phyloP scores from a whole-genome alignment of 2,797 vertebrate genomes.

The Rallus crepitans region DNA sequence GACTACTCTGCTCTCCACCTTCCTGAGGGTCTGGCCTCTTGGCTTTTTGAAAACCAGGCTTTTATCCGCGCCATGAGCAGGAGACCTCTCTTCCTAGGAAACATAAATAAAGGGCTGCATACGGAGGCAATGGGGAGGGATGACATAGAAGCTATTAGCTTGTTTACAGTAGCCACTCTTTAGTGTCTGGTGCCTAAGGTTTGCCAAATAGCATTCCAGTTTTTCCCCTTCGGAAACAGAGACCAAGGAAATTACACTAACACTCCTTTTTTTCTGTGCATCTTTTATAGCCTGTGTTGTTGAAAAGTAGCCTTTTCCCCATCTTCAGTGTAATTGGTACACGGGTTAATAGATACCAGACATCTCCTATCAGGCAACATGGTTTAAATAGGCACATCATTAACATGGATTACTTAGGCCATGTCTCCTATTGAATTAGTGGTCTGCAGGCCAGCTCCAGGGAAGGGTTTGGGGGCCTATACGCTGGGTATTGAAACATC shows the following conservation, averaged over 20 bases:
- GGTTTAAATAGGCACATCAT: constrained; percentile 61
- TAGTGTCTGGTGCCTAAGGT: not conserved
- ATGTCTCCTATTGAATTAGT: constrained; percentile 56
- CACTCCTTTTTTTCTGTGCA: not conserved
- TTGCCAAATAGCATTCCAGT: not conserved
- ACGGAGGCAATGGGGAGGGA: not conserved
- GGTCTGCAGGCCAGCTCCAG: constrained; percentile 42
- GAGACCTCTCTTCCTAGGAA: not conserved
- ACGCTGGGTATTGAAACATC: not conserved
- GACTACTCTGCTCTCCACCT: not conserved
- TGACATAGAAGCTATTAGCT: not conserved
- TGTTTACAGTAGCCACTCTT: constrained; percentile 7
- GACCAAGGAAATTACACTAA: not conserved
- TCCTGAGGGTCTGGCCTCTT: not conserved
- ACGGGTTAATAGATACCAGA: not conserved
- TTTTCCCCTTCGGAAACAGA: constrained; percentile 1
- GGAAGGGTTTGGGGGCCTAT: not conserved
- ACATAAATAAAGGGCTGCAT: not conserved
- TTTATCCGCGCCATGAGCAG: not conserved
- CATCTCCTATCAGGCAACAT: constrained; percentile 36
- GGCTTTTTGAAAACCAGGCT: not conserved
- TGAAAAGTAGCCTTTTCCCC: not conserved
- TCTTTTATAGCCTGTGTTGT: not conserved
- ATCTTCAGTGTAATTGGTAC: not conserved
- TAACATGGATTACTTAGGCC: constrained; percentile 60